Evolutionary conservation across 2,888 invertebrate species (phyloP), one percentile per base, ranked within the genome.

Genomic region (Melanotus villosus): DNA sequence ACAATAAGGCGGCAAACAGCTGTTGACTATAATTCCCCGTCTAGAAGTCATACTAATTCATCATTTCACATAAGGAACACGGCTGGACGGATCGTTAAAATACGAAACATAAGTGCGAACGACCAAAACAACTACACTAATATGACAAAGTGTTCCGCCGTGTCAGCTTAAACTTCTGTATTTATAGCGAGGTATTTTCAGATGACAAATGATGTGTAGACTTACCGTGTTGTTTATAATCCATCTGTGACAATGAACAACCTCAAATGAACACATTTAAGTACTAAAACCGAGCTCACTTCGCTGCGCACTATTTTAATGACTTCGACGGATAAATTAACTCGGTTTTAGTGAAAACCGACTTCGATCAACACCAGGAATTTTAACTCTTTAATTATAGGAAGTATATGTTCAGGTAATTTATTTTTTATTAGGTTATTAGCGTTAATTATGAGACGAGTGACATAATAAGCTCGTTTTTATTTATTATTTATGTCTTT

Each of bases 71-170:
- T 74, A 75, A 64, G 73, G 72, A 75, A 76, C 78, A 78, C 47
- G 63, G 38, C 70, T 78, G 77, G 76, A 78, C 77, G 79, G 79
- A 78, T 80, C 79, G 80, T 81, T 81, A 81, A 81, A 81, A 80
- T 81, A 57, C 78, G 80, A 79, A 81, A 81, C 81, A 81, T 81
- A 80, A 81, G 79, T 79, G 79, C 74, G 79, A 78, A 80, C 78
- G 77, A 79, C 77, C 75, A 76, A 78, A 78, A 78, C 77, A 77
- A 79, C 76, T 54, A 63, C 69, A 56, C 60, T 65, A 72, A 74
- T 77, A 76, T 81, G 81, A 80, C 80, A 80, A 79, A 80, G 80
- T 80, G 78, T 79, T 79, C 74, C 76, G 76, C 72, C 73, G 73
- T 75, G 74, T 75, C 75, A 73, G 45, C 63, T 56, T 66, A 65